Evolutionary conservation across 2,113 vertebrate species (phyloP).

Genomic region (Anolis carolinensis): DNA sequence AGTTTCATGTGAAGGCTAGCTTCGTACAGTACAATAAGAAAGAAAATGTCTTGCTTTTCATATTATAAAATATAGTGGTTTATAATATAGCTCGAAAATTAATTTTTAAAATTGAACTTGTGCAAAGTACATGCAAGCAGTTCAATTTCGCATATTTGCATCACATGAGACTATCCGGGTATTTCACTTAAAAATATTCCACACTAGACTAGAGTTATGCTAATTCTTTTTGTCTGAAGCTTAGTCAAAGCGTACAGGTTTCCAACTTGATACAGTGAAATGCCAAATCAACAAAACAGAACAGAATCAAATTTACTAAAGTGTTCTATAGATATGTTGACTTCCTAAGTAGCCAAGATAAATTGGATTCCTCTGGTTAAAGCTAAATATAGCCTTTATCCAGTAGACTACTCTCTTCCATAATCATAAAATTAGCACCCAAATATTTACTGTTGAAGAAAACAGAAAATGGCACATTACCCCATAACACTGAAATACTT

Average conservation of each 20-base stretch:
- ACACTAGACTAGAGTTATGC: not conserved
- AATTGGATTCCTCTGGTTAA: not conserved
- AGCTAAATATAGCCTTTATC: not conserved
- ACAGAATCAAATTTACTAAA: not conserved
- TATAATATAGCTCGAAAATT: not conserved
- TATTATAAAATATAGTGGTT: not conserved
- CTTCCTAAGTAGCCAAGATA: not conserved
- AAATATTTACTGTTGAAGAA: not conserved
- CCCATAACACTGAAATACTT: not conserved
- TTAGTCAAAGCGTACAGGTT: not conserved
- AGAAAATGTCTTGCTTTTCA: too few relatives aligned
- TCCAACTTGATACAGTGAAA: not conserved
- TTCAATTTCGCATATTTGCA: not conserved
- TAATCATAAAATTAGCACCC: not conserved
- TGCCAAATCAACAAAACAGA: constrained; percentile 7
- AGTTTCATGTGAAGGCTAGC: too few relatives aligned
- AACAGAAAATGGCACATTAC: not conserved
- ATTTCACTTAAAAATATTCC: not conserved
- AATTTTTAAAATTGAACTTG: not conserved
- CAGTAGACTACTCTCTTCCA: not conserved
- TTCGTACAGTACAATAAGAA: too few relatives aligned
- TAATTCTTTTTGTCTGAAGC: not conserved
- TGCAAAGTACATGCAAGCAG: not conserved
- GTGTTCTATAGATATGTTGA: not conserved
- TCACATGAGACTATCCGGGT: not conserved